phyloP scores from a whole-genome alignment of 2,797 vertebrate genomes.

The Echiichthys vipera region DNA sequence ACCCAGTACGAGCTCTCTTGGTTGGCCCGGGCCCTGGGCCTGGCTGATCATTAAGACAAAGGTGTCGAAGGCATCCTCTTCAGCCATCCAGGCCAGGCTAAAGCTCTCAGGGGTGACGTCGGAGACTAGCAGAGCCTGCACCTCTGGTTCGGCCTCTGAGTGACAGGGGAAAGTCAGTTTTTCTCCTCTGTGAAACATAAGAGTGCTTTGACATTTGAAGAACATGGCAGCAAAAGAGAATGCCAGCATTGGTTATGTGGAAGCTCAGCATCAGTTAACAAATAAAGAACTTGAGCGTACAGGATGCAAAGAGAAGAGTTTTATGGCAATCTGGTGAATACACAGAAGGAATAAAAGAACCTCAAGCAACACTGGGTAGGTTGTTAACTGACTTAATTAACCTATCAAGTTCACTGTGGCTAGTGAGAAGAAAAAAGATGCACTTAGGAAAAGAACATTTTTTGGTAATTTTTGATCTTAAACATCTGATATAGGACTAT shows the following conservation, averaged over 20 bases:
- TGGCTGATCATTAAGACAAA: constrained; percentile 93
- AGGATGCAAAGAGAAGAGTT: constrained; percentile 18
- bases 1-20: constrained; percentile 87
- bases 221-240: constrained; percentile 32
- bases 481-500: background rate
- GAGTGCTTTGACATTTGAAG: constrained; percentile 60
- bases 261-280: constrained; percentile 7
- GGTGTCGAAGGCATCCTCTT: constrained; percentile 91
- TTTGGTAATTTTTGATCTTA: no score
- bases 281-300: constrained; percentile 2
- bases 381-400: constrained; percentile 61
- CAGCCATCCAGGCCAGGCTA: constrained; percentile 92
- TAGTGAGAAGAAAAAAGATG: constrained; percentile 38
- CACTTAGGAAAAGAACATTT: no score
- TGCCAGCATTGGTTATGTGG: constrained; percentile 12
- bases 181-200: constrained; percentile 54
- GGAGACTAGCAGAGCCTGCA: constrained; percentile 91
- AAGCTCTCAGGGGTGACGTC: constrained; percentile 88
- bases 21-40: constrained; percentile 80
- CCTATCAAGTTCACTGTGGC: constrained; percentile 81
- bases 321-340: background rate
- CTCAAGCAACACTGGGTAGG: background rate
- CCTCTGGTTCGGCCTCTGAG: constrained; percentile 93
- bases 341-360: background rate
- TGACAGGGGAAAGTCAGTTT: constrained; percentile 70